Percentiles rank a stretch among this genome's conserved stretches.
These are phyloP conservation scores for Pavo muticus DNA, from an alignment of 2,113 vertebrate species.

Conservation along the genomic window DNA sequence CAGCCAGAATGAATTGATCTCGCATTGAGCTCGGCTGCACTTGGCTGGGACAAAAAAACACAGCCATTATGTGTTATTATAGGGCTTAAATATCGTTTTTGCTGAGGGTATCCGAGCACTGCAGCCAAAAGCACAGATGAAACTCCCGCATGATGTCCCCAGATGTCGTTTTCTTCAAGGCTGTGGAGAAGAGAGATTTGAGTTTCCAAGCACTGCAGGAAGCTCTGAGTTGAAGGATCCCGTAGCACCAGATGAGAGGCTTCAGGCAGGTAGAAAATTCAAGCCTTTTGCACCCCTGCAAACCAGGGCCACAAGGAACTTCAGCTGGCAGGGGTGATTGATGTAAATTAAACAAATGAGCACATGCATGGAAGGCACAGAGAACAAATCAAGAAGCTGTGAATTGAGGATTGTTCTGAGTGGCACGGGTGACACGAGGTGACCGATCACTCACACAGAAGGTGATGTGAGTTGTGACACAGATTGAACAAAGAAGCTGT, in stretches of 20 bases:
- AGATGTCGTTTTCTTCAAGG: neutral
- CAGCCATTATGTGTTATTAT: neutral
- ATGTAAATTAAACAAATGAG: neutral
- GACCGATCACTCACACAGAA: neutral
- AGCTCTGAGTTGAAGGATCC: neutral
- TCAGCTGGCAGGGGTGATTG: neutral
- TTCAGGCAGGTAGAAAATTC: neutral
- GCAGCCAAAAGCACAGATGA: neutral
- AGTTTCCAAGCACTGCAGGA: neutral
- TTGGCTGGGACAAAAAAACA: neutral
- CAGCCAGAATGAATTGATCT: neutral
- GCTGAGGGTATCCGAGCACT: neutral
- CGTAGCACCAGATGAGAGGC: neutral
- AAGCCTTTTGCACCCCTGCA: neutral
- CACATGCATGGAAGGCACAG: neutral
- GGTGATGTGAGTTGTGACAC: neutral
- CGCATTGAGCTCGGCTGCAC: neutral
- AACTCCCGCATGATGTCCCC: neutral
- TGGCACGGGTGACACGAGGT: accelerated
- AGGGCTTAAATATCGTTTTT: neutral
- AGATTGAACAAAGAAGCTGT: neutral
- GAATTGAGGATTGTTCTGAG: neutral
- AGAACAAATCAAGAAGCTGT: neutral
- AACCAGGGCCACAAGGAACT: neutral
- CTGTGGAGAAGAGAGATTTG: neutral